A percentile compares a stretch with the other conserved stretches of the same genome.
These are phyloP conservation scores for Cebidichthys violaceus DNA, from an alignment of 2,113 vertebrate genomes.

Conservation along the genomic window DNA sequence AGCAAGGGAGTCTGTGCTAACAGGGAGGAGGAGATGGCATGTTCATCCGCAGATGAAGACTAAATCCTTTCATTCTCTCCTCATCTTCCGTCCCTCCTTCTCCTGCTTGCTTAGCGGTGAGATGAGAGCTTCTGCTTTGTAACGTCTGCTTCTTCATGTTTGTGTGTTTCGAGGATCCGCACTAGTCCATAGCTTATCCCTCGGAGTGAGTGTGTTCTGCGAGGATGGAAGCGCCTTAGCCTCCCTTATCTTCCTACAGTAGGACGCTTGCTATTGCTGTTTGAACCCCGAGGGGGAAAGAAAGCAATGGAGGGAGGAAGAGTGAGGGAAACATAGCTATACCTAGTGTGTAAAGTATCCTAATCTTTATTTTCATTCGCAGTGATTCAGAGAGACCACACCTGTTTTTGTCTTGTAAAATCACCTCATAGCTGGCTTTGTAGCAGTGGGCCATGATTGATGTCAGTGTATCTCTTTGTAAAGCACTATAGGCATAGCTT, in stretches of 20 bases:
- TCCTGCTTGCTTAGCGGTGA: conserved; percentile 64
- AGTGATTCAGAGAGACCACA: conserved; percentile 17
- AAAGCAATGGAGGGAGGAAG: conserved; percentile 19
- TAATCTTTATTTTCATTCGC: conserved; percentile 39
- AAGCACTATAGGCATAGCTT: conserved; percentile 21
- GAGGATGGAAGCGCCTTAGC: conserved; percentile 72
- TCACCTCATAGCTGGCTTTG: conserved; percentile 12
- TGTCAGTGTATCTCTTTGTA: conserved; percentile 13
- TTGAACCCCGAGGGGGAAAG: conserved; percentile 41
- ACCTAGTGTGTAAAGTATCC: conserved; percentile 19
- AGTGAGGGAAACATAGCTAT: conserved; percentile 32
- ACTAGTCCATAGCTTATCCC: conserved; percentile 77
- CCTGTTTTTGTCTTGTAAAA: conserved; percentile 20
- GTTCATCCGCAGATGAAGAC: conserved; percentile 73
- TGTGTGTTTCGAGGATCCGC: conserved; percentile 70
- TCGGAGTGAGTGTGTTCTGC: conserved; percentile 75
- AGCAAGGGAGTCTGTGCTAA: conserved; percentile 70
- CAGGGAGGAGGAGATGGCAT: conserved; percentile 74
- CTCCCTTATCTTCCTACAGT: conserved; percentile 74
- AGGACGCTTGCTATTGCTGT: conserved; percentile 42
- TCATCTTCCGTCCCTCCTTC: conserved; percentile 60
- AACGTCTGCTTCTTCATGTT: conserved; percentile 69
- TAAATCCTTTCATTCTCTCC: conserved; percentile 76
- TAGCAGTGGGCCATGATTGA: conserved; percentile 13
- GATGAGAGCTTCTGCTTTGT: conserved; percentile 74